Percentiles rank a stretch among this genome's conserved stretches.
These are phyloP conservation scores for Naja naja DNA, from an alignment of 2,113 vertebrate species.

Conservation along the genomic window DNA sequence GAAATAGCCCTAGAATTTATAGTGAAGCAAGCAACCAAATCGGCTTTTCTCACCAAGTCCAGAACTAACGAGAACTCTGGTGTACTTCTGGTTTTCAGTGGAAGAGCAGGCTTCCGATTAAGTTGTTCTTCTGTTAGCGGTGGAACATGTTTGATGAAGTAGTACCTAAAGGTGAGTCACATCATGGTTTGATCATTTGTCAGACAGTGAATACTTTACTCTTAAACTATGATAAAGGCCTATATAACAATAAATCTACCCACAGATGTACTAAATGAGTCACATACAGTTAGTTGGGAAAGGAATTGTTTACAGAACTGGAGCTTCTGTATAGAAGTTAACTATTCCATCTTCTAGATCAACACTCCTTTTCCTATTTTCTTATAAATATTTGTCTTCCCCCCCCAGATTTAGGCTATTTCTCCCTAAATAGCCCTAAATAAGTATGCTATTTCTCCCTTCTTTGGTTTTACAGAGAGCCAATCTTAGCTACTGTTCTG, in stretches of 20 bases:
- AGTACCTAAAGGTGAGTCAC: constrained; percentile 78
- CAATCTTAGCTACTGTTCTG: background rate
- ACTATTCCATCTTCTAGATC: background rate
- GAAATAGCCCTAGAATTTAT: background rate
- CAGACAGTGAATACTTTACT: background rate
- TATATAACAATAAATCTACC: background rate
- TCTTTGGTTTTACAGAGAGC: background rate
- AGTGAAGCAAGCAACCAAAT: background rate
- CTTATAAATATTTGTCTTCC: background rate
- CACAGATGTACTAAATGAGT: background rate
- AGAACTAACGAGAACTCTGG: constrained; percentile 97
- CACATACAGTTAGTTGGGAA: background rate
- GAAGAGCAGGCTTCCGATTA: constrained; percentile 94
- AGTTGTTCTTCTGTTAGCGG: constrained; percentile 97
- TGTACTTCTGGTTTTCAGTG: constrained; percentile 97
- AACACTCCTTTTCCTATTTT: background rate
- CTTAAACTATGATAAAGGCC: background rate
- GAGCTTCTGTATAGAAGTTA: background rate
- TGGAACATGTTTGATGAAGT: constrained; percentile 98
- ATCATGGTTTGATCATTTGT: background rate
- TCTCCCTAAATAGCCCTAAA: background rate
- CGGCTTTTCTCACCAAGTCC: constrained; percentile 81
- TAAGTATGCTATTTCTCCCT: background rate
- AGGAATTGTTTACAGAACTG: background rate
- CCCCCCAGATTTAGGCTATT: background rate